phyloP scores from a whole-genome alignment of 1,140 invertebrate genomes.

The Chionoecetes opilio region DNA sequence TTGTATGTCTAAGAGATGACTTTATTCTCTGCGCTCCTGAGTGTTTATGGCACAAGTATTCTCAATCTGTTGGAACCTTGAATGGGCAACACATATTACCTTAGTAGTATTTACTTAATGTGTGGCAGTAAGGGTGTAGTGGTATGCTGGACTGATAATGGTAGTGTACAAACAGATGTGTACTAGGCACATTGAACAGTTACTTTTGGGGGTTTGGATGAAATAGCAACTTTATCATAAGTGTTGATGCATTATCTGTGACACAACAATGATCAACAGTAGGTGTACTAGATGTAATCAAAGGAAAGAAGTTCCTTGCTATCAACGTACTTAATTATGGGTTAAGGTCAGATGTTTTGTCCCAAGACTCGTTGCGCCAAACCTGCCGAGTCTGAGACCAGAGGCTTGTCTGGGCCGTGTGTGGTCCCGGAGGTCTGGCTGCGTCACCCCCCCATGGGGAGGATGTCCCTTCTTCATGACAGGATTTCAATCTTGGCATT shows the following conservation, averaged over 20 bases:
- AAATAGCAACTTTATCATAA: background rate
- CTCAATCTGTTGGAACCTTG: constrained; percentile 15
- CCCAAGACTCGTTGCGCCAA: background rate
- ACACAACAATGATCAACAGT: constrained; percentile 12
- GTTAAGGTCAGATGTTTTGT: background rate
- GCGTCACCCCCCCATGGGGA: background rate
- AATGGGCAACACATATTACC: constrained; percentile 46
- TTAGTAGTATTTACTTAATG: constrained; percentile 66
- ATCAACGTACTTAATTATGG: constrained; percentile 56
- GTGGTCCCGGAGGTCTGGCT: background rate
- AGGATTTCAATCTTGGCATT: background rate
- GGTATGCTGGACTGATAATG: constrained; percentile 55
- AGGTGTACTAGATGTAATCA: constrained; percentile 45
- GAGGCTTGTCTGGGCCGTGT: background rate
- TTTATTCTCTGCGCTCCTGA: background rate
- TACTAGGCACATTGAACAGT: constrained; percentile 54
- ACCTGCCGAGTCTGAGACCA: background rate
- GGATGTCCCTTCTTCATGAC: constrained; percentile 3
- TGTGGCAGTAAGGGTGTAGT: constrained; percentile 54
- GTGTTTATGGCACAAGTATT: background rate
- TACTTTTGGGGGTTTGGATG: constrained; percentile 41
- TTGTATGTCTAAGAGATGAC: background rate
- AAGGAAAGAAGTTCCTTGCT: constrained; percentile 46
- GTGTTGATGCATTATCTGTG: constrained; percentile 21
- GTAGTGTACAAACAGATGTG: constrained; percentile 57